Evolutionary conservation across 2,797 vertebrate species (phyloP), one percentile per base, ranked within the genome.

Genomic region (Urocyon cinereoargenteus): DNA sequence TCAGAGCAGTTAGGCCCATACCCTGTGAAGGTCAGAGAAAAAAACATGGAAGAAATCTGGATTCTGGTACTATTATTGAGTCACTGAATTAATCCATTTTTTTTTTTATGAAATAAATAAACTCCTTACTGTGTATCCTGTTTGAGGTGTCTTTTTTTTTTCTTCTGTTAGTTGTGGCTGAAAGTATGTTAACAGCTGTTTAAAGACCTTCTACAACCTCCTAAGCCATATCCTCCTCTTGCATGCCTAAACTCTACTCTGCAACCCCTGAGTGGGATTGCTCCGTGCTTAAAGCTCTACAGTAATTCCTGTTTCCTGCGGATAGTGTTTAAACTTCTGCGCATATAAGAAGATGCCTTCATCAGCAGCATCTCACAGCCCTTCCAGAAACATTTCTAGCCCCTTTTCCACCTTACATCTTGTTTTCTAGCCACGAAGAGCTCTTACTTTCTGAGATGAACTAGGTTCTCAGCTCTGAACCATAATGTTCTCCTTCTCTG

Each of bases 381-480:
- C 22, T 90, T 61, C n/a, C 77, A 77, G 49, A 75, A 91, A 28
- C 8, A 18, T 15, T 6, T 73, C 34, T 45, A 55, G 11, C 4
- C n/a, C 26, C 0, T 64, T 28, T 28, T 73, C 59, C 24, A 18
- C 10, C 15, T 55, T 34, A 22, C 15, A 3, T 24, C 31, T 31
- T 72, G 26, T 6, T 59, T 81, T 62, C 12, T 34, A 85, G 16
- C 6, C 77, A 13, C 4, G 3, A 18, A 34, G 51, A 61, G 51
- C 18, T 73, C 73, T 91, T 51, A 61, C 55, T 82, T 83, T 91
- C n/a, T 61, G 79, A 89, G 66, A 36, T 45, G 11, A 31, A 21
- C 26, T n/a, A 7, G 53, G 5, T 28, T 64, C 59, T 85, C 40
- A 40, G 21, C 16, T 55, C 31, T 5, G 31, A 45, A 31, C 18